Base-by-base conservation (phyloP, 2,797 vertebrate species). In the Schizothorax lantsangensis region DNA sequence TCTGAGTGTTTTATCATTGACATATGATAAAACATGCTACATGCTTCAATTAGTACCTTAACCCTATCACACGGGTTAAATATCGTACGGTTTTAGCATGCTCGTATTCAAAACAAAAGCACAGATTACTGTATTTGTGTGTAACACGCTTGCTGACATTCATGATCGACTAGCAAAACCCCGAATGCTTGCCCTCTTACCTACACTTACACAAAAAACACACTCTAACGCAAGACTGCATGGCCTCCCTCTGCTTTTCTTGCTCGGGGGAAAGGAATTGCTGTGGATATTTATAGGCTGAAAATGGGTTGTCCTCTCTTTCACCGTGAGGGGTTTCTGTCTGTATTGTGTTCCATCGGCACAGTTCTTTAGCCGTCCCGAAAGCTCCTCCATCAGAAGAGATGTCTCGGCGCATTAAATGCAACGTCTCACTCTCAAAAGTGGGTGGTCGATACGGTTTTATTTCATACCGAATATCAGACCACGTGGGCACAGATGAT, bases 361-460 rank as follows among this genome's bases (percentile, higher is more conserved):
- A 91, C 69, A 87, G 89, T 92, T 91, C 83, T 87, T 91, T 93
- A 72, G 93, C 93, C 90, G 92, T 94, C 93, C 94, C 88, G 90
- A 91, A 92, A 86, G 87, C 47, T 26, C 52, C 54, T 47, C 17
- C 54, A 64, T 84, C 72, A 64, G 49, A 83, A 71, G 43, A 83
- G 66, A 68, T 80, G 52, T 73, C 78, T 69, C 26, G n/a, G 17
- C 8, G 19, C 66, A 73, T 80, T 81, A 26, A 62, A 72, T 72
- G 62, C 49, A 71, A 69, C 2, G 17, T 84, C 74, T 84, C 33
- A 5, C 12, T 38, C 36, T 82, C 9, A 47, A 30, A 84, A 66
- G 57, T 77, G 45, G 49, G 72, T 77, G 59, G 83, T 84, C 59
- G 30, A 62, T 84, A 66, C 2, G 5, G 64, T 79, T 69, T 79